Evolutionary conservation across 2,888 invertebrate species (phyloP).

Genomic region (Macrosoma leucophasiata): DNA sequence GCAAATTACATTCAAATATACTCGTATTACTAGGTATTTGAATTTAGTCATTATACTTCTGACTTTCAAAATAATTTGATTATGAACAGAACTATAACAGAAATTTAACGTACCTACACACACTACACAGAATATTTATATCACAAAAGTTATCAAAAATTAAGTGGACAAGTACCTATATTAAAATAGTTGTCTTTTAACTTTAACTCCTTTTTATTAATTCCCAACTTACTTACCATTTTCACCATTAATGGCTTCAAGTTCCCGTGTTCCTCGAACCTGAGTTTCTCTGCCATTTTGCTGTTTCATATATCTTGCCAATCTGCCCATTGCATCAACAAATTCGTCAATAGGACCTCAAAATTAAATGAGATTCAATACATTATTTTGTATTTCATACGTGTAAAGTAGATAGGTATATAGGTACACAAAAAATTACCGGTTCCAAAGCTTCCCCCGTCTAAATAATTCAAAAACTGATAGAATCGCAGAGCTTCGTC

Average conservation of each 20-base stretch:
- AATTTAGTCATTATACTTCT: too few species aligned
- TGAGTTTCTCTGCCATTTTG: slow-evolving; percentile 64
- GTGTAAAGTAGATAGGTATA: background rate
- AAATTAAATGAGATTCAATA: slow-evolving; percentile 8
- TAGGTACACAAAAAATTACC: slow-evolving; percentile 33
- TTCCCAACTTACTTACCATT: slow-evolving; percentile 39
- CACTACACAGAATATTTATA: too few species aligned
- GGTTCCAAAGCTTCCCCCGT: slow-evolving; percentile 68
- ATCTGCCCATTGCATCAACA: slow-evolving; percentile 58
- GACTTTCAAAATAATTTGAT: too few species aligned
- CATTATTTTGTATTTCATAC: background rate
- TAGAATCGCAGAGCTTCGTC: slow-evolving; percentile 67
- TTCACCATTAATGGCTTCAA: slow-evolving; percentile 66
- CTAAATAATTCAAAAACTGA: slow-evolving; percentile 66
- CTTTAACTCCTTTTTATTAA: too few species aligned
- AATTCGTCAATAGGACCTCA: slow-evolving; percentile 66
- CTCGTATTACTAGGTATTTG: too few species aligned
- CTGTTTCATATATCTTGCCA: slow-evolving; percentile 61
- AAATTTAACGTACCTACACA: too few species aligned
- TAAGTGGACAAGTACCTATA: too few species aligned
- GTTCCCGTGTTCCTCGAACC: slow-evolving; percentile 62
- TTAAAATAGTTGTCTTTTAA: too few species aligned
- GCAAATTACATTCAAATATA: too few species aligned
- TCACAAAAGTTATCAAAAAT: too few species aligned
- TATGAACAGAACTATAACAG: too few species aligned